Conservation (phyloP, 2,113 vertebrate genomes). For the Semnornis frantzii region DNA sequence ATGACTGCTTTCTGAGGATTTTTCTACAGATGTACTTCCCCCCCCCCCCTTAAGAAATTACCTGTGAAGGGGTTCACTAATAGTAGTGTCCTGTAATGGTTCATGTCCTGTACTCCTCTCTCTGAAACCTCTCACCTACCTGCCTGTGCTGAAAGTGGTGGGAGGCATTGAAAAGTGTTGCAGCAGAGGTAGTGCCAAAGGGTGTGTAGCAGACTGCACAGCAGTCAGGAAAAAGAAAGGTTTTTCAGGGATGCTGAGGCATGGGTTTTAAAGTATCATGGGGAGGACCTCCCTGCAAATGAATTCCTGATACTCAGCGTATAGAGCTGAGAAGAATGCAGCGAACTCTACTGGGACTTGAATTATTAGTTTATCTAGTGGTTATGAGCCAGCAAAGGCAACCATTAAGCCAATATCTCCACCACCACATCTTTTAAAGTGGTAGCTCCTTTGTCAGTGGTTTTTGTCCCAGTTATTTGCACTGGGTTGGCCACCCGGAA, state of each 20-base stretch:
- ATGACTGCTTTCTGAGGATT: not conserved
- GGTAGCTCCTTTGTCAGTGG: slow-evolving; percentile 16
- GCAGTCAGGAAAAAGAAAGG: not conserved
- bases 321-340: slow-evolving; percentile 38
- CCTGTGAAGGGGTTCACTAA: not conserved
- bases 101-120: not conserved
- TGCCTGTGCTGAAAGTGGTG: not conserved
- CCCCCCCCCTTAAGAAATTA: not conserved
- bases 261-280: slow-evolving; percentile 37
- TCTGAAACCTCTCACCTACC: not conserved
- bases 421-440: slow-evolving; percentile 40
- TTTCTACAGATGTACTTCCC: not conserved
- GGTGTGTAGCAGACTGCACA: not conserved
- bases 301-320: slow-evolving; percentile 20
- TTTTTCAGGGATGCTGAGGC: slow-evolving; percentile 30
- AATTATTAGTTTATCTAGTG: slow-evolving; percentile 45
- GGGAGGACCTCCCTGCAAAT: slow-evolving; percentile 53
- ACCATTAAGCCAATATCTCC: slow-evolving; percentile 26
- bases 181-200: not conserved
- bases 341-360: slow-evolving; percentile 17
- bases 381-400: slow-evolving; percentile 37
- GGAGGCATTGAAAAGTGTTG: not conserved
- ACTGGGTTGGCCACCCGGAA: not conserved
- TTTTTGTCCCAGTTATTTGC: slow-evolving; percentile 28
- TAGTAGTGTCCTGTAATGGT: no score